Percentiles rank a stretch among this genome's conserved stretches.
Evolutionary conservation across 2,888 invertebrate species (phyloP).

Genomic region (Lasioglossum figueresi): DNA sequence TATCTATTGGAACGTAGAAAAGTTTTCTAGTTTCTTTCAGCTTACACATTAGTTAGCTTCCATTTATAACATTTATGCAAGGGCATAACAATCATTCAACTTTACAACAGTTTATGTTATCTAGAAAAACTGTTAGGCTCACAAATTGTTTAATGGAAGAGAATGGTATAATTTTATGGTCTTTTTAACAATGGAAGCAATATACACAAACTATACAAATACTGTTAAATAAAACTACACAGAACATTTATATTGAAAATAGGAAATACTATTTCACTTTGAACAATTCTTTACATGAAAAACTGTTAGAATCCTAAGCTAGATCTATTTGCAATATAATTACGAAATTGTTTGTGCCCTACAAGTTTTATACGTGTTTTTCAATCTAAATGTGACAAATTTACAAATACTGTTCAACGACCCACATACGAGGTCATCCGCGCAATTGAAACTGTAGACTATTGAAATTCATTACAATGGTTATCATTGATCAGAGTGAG

Average conservation of each 20-base stretch:
- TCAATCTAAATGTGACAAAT: neutral
- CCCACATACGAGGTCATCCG: slow-evolving; percentile 33
- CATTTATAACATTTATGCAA: neutral
- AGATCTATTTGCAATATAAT: neutral
- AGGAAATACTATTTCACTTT: neutral
- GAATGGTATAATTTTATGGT: neutral
- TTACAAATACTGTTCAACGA: slow-evolving; percentile 34
- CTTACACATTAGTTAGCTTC: neutral
- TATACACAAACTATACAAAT: neutral
- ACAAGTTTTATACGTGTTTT: neutral
- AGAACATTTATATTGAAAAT: neutral
- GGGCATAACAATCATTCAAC: neutral
- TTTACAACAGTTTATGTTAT: neutral
- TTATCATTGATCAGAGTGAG: slow-evolving; percentile 50
- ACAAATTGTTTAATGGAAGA: neutral
- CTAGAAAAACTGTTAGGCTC: neutral
- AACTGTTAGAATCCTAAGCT: neutral
- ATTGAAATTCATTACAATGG: slow-evolving; percentile 56
- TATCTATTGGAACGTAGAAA: neutral
- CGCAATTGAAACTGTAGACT: slow-evolving; percentile 39
- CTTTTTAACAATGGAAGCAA: neutral
- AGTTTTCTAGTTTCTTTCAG: neutral
- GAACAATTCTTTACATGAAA: neutral
- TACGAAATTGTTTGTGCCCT: neutral
- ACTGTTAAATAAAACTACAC: neutral